Percentiles rank a stretch among this genome's conserved stretches.
These are phyloP conservation scores for Caerostris extrusa DNA, from an alignment of 1,140 invertebrate species.

Conservation along the genomic window DNA sequence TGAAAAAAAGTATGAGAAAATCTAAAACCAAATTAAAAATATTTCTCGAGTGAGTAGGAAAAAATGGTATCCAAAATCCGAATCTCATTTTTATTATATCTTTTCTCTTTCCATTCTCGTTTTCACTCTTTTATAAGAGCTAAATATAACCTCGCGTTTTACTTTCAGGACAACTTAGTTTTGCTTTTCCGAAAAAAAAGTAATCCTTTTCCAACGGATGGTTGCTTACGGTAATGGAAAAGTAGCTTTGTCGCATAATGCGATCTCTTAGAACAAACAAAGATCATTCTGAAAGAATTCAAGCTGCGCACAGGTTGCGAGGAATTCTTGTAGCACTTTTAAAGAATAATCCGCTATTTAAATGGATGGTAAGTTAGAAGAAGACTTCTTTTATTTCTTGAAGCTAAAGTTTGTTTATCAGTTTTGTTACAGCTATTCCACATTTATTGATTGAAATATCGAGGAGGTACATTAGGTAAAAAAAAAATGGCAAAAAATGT, in stretches of 20 bases:
- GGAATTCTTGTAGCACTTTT: not conserved
- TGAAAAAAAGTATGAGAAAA: not conserved
- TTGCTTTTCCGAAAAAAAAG: not conserved
- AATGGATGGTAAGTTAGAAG: not conserved
- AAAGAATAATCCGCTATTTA: not conserved
- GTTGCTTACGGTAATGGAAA: constrained; percentile 42
- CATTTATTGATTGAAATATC: too few relatives aligned
- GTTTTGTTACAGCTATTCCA: too few relatives aligned
- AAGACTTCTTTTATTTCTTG: not conserved
- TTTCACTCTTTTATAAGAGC: constrained; percentile 34
- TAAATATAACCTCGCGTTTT: constrained; percentile 33
- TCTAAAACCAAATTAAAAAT: not conserved
- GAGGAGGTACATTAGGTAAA: too few relatives aligned
- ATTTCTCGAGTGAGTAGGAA: not conserved
- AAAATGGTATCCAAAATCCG: not conserved
- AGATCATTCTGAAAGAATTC: not conserved
- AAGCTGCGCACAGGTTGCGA: not conserved
- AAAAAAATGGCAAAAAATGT: too few relatives aligned
- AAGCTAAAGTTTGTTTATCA: too few relatives aligned
- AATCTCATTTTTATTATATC: not conserved
- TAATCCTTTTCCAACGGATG: constrained; percentile 43
- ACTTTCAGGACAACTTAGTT: not conserved
- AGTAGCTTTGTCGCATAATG: constrained; percentile 22
- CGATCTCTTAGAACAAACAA: not conserved
- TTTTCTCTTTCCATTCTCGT: not conserved